Evolutionary conservation across 2,113 vertebrate genomes (phyloP).

Genomic region (Macaca fascicularis): T2T-MFA8v1.1 NC_088377.1:93111001-93111500

Average conservation of each 20-base stretch:
- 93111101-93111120: background rate
- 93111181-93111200: background rate
- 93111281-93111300: no score
- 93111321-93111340: no score
- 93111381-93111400: background rate
- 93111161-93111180: accelerated
- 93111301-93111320: background rate
- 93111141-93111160: accelerated
- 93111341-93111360: background rate
- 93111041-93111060: no score
- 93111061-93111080: background rate
- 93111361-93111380: background rate
- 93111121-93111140: background rate
- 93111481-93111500: background rate
- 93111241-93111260: accelerated
- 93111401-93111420: background rate
- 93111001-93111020: accelerated
- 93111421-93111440: background rate
- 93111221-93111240: background rate
- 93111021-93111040: background rate
- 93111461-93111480: background rate
- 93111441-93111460: background rate
- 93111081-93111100: background rate
- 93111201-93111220: background rate
- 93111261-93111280: no score